A percentile compares a stretch with the other conserved stretches of the same genome.
These are phyloP conservation scores for Ptychoptera contaminata DNA, from an alignment of 2,888 invertebrate species.

Conservation along the genomic window DNA sequence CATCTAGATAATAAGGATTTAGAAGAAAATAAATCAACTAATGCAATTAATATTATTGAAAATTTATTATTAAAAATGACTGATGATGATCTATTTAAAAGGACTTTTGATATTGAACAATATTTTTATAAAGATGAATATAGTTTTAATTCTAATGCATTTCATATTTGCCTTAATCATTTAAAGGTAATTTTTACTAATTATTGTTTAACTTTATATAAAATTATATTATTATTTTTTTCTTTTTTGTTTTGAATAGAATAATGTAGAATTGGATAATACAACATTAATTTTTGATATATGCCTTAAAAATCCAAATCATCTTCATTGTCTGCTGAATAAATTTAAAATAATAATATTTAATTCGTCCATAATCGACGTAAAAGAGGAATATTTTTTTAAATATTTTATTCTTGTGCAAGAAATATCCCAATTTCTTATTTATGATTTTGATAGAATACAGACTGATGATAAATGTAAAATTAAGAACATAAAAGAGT, in stretches of 20 bases:
- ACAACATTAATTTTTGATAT: conserved; percentile 11
- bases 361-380: conserved; percentile 32
- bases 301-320: conserved; percentile 32
- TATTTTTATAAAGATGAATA: conserved; percentile 2
- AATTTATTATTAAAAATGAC: conserved; percentile 4
- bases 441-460: not conserved
- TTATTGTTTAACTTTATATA: not conserved
- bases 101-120: conserved; percentile 5
- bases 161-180: conserved; percentile 7
- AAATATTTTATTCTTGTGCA: conserved; percentile 28
- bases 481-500: conserved; percentile 31
- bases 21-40: too few relatives aligned
- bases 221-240: not conserved
- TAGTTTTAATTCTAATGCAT: conserved; percentile 1
- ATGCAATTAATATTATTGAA: conserved; percentile 5
- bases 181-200: not conserved
- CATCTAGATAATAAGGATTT: too few relatives aligned
- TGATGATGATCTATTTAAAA: conserved; percentile 6
- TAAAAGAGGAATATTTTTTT: conserved; percentile 38
- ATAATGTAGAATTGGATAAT: not conserved
- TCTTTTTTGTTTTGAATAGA: conserved; percentile 2
- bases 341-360: conserved; percentile 34
- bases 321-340: conserved; percentile 38
- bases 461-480: not conserved
- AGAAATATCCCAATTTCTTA: not conserved